phyloP scores from a whole-genome alignment of 2,888 invertebrate species.

The Phengaris arion region DNA sequence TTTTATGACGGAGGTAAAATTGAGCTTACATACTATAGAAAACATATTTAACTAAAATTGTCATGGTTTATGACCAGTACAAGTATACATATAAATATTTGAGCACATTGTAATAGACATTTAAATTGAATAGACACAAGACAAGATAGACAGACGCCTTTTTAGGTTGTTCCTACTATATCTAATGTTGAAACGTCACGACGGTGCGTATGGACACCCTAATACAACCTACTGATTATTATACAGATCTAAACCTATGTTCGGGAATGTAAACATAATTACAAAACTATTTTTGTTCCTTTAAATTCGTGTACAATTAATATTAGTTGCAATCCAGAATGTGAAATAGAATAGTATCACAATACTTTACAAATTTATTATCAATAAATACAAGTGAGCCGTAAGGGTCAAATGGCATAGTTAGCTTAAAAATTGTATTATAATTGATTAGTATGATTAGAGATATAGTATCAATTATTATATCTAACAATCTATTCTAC shows the following conservation, averaged over 20 bases:
- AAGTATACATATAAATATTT: conserved; percentile 46
- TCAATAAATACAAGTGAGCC: too few relatives aligned
- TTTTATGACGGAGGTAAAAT: conserved; percentile 12
- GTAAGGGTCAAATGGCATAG: background rate
- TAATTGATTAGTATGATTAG: conserved; percentile 17
- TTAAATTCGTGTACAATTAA: conserved; percentile 24
- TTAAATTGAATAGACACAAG: conserved; percentile 12
- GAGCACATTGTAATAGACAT: conserved; percentile 45
- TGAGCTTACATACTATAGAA: conserved; percentile 43
- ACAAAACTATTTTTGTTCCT: conserved; percentile 27
- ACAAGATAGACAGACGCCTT: background rate
- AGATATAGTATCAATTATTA: conserved; percentile 7
- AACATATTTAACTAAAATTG: conserved; percentile 40
- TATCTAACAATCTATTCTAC: background rate
- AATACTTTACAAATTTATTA: background rate
- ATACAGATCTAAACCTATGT: conserved; percentile 4
- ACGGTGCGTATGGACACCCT: conserved; percentile 1
- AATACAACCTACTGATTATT: conserved; percentile 6
- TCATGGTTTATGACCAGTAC: conserved; percentile 47
- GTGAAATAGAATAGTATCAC: background rate
- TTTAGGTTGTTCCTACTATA: background rate
- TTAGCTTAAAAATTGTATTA: background rate
- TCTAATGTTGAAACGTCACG: background rate
- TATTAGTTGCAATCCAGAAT: conserved; percentile 27
- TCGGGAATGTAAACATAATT: conserved; percentile 17